Percentiles rank a stretch among this genome's conserved stretches.
phyloP scores from a whole-genome alignment of 37 sponge, comb jelly and placozoan genomes.

The Theonella swinhoei region DNA sequence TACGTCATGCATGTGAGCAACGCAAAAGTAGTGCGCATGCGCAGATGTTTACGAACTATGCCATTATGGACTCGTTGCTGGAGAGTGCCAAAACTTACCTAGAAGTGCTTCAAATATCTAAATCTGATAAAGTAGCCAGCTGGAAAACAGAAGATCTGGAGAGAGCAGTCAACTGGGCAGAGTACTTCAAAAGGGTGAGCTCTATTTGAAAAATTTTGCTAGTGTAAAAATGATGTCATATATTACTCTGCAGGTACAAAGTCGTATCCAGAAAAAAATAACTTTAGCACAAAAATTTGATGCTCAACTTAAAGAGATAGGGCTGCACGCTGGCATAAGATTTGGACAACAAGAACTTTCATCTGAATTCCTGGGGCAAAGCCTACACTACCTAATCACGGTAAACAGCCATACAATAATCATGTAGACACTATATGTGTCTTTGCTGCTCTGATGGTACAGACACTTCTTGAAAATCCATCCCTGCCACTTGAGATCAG shows the following conservation, averaged over 20 bases:
- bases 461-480: constrained; percentile 55
- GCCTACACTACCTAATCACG: constrained; percentile 42
- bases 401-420: neutral
- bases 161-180: constrained; percentile 60
- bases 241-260: constrained; percentile 37
- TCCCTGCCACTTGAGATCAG: constrained; percentile 11
- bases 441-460: neutral
- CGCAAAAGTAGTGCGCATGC: neutral
- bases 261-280: constrained; percentile 10
- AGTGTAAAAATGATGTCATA: neutral
- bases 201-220: neutral
- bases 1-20: too few relatives aligned
- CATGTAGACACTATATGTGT: neutral
- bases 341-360: constrained; percentile 23
- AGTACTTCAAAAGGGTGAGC: constrained; percentile 55
- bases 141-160: constrained; percentile 65
- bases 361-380: constrained; percentile 21
- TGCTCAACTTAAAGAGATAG: constrained; percentile 19
- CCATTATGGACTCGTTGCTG: constrained; percentile 22
- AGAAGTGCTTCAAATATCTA: constrained; percentile 38
- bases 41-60: neutral
- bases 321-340: neutral
- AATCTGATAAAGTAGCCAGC: constrained; percentile 38
- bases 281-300: constrained; percentile 44
- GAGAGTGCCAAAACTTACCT: constrained; percentile 33